Base-by-base conservation (phyloP, 2,888 invertebrate species). In the Plebejus anna region DNA sequence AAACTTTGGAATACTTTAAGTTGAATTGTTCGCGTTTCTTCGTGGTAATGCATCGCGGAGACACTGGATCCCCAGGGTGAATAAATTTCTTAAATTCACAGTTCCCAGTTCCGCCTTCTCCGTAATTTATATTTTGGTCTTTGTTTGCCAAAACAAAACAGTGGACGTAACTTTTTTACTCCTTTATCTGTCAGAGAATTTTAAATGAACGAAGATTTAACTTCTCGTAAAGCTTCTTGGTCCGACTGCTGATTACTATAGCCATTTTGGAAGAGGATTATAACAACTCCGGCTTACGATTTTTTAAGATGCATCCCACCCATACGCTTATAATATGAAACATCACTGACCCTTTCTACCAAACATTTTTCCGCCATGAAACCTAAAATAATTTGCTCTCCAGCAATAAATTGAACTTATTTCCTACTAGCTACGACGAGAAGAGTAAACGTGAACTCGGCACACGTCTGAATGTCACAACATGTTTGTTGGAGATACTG, bases 401-500 rank as follows among this genome's bases (percentile, higher is more conserved):
- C 16, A 55, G 1, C 16, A 55, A 16, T 55, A 55, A 51, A 55
- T 16, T 55, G 4, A 16, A 61, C 9, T 28, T 3, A 61, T 61
- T 61, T 61, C 4, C 3, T 61, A 61, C 28, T 22, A 28, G 61
- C 61, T 22, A 61, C 9, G 4, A 61, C 61, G 22, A 28, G 22
- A 11, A 61, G 22, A 28, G 11, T 28, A 61, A 61, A 28, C 28
- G 61, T 28, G 3, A 66, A 32, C 32, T 32, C 32, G 36, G 32
- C 13, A 36, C 66, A 66, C 32, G 32, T 32, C 32, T 32, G 32
- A 66, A 36, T 66, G 66, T 82, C 81, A 81, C 81, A 84, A 85
- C 83, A 83, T 81, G 78, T 84, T 88, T 89, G 89, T 89, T 85
- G 85, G 84, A 80, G 84, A 80, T 84, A 84, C 80, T 82, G 83